phyloP scores from a whole-genome alignment of 2,797 vertebrate species.

The Salarias fasciatus region DNA sequence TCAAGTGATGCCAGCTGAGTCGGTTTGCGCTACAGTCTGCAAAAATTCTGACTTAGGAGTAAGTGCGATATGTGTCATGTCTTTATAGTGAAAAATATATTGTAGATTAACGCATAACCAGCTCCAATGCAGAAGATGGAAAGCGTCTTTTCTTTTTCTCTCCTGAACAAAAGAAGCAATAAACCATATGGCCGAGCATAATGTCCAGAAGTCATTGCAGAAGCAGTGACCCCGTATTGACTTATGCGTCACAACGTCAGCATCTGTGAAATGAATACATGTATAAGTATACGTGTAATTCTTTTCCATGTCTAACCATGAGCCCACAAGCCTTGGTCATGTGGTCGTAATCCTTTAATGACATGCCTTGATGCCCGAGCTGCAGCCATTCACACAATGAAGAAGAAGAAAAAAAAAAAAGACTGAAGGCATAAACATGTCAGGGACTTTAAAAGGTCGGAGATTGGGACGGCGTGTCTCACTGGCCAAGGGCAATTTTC shows the following conservation, averaged over 20 bases:
- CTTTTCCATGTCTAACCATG: conserved; percentile 19
- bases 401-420: conserved; percentile 8
- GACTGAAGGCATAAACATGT: conserved; percentile 53
- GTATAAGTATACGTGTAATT: conserved; percentile 24
- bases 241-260: conserved; percentile 44
- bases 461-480: conserved; percentile 57
- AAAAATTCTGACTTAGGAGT: neutral
- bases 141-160: too few species aligned
- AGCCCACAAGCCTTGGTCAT: conserved; percentile 28
- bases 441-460: conserved; percentile 50
- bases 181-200: conserved; percentile 49
- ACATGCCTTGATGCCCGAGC: conserved; percentile 20
- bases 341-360: conserved; percentile 39
- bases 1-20: conserved; percentile 1
- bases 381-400: conserved; percentile 7
- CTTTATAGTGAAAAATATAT: too few species aligned
- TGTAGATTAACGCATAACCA: too few species aligned
- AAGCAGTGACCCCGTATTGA: conserved; percentile 48
- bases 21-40: neutral
- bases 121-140: too few species aligned
- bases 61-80: too few species aligned
- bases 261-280: conserved; percentile 63
- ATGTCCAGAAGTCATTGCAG: conserved; percentile 49
- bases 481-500: conserved; percentile 60
- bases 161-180: conserved; percentile 27